A percentile compares a stretch with the other conserved stretches of the same genome.
These are phyloP conservation scores for Antedon mediterranea DNA, from an alignment of 53 echinoderm and acorn worm species.

Conservation along the genomic window DNA sequence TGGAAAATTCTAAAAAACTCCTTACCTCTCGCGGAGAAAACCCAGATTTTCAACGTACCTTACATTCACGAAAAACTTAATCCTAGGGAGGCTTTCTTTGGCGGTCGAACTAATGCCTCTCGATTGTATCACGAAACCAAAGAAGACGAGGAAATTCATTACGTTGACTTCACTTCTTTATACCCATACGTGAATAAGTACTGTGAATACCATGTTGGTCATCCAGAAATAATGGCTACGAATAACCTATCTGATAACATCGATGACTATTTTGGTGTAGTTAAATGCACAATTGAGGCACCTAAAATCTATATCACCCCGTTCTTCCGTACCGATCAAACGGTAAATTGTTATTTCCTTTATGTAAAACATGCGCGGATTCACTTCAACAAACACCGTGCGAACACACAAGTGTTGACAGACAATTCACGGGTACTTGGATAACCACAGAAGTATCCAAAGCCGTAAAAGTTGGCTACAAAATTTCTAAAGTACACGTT, in stretches of 20 bases:
- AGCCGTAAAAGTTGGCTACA: slow-evolving; percentile 30
- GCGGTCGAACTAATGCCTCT: no score
- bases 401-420: slow-evolving; percentile 13
- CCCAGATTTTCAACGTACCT: no score
- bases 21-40: no score
- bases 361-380: slow-evolving; percentile 38
- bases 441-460: slow-evolving; percentile 31
- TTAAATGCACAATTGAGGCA: background rate
- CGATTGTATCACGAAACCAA: no score
- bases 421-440: slow-evolving; percentile 26
- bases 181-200: slow-evolving; percentile 49
- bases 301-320: background rate
- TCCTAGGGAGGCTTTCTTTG: background rate
- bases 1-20: no score
- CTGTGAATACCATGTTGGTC: slow-evolving; percentile 22
- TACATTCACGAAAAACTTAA: no score
- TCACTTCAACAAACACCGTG: slow-evolving; percentile 9
- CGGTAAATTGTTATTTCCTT: slow-evolving; percentile 40
- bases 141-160: no score
- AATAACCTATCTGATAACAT: slow-evolving; percentile 8
- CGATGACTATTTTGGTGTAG: slow-evolving; percentile 15
- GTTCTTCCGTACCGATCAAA: background rate
- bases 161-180: slow-evolving; percentile 40
- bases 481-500: slow-evolving; percentile 1
- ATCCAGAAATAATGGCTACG: slow-evolving; percentile 25